These are phyloP conservation scores for Drosophila parthenogenetica DNA, from an alignment of 2,888 invertebrate genomes.

Conservation along the genomic window DNA sequence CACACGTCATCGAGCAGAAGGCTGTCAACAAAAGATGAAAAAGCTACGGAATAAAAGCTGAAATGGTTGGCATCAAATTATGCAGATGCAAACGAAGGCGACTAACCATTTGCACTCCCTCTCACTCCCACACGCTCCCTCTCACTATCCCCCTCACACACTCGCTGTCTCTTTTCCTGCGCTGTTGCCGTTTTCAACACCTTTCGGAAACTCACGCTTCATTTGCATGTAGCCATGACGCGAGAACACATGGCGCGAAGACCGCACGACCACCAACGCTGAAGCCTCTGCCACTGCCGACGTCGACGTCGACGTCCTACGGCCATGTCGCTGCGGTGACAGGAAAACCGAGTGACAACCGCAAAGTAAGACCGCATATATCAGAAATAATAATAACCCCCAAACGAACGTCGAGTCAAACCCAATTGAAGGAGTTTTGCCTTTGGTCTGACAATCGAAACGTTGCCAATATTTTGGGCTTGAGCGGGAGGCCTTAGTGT, in stretches of 20 bases:
- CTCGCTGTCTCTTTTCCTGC: not conserved
- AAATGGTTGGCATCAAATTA: conserved; percentile 77
- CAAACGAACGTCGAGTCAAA: conserved; percentile 36
- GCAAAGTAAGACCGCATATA: conserved; percentile 80
- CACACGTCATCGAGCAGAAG: conserved; percentile 37
- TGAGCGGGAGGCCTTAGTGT: no score
- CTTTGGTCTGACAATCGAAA: conserved; percentile 69
- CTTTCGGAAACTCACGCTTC: conserved; percentile 81
- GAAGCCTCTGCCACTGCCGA: not conserved
- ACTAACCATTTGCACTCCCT: conserved; percentile 28
- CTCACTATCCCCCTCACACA: not conserved
- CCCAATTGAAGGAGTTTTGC: conserved; percentile 51
- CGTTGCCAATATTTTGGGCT: conserved; percentile 77
- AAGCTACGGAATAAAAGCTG: conserved; percentile 57
- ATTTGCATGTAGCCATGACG: conserved; percentile 80
- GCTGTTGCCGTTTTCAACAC: conserved; percentile 71
- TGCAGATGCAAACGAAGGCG: conserved; percentile 62
- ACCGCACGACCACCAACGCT: conserved; percentile 59
- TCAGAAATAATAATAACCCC: conserved; percentile 79
- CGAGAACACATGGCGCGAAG: conserved; percentile 50
- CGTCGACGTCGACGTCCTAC: conserved; percentile 28
- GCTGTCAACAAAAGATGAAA: conserved; percentile 71
- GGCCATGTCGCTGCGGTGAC: conserved; percentile 51
- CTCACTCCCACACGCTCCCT: not conserved
- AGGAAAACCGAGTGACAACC: conserved; percentile 72